A percentile compares a stretch with the other conserved stretches of the same genome.
These are phyloP conservation scores for Xyrichtys novacula DNA, from an alignment of 2,797 vertebrate species.

Conservation along the genomic window DNA sequence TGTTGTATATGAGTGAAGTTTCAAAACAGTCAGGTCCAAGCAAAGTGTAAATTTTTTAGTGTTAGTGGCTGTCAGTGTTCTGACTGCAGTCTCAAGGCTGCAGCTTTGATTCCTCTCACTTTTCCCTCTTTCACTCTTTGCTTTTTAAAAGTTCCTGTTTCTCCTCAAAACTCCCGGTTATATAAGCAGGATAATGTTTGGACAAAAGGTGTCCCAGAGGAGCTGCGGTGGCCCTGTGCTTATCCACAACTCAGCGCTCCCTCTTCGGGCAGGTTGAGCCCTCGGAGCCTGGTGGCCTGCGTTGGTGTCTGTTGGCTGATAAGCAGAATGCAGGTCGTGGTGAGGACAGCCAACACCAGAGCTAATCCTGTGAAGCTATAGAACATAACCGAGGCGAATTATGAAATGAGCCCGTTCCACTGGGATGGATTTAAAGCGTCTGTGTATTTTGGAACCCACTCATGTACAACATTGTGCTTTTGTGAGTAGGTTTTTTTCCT, in stretches of 20 bases:
- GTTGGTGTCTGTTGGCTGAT: slow-evolving; percentile 52
- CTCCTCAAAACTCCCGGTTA: slow-evolving; percentile 8
- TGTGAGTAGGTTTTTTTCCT: neutral
- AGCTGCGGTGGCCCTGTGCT: slow-evolving; percentile 26
- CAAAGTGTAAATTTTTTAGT: neutral
- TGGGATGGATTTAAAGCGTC: slow-evolving; percentile 18
- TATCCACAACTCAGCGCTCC: slow-evolving; percentile 33
- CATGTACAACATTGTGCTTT: neutral
- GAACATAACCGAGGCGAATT: slow-evolving; percentile 43
- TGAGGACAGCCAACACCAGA: slow-evolving; percentile 50
- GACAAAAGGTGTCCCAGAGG: slow-evolving; percentile 38
- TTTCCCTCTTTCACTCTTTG: neutral
- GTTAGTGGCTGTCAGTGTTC: neutral
- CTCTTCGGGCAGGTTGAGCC: slow-evolving; percentile 37
- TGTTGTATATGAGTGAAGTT: neutral
- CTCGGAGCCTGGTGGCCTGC: slow-evolving; percentile 6
- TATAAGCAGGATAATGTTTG: slow-evolving; percentile 52
- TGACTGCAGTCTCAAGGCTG: neutral
- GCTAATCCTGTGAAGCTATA: slow-evolving; percentile 63
- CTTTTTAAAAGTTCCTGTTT: slow-evolving; percentile 1
- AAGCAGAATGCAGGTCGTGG: slow-evolving; percentile 38
- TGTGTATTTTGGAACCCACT: neutral
- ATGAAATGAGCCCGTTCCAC: slow-evolving; percentile 37
- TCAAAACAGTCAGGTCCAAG: neutral
- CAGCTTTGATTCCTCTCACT: neutral